Evolutionary conservation across 2,113 vertebrate genomes (phyloP).

Genomic region (Lontra canadensis): DNA sequence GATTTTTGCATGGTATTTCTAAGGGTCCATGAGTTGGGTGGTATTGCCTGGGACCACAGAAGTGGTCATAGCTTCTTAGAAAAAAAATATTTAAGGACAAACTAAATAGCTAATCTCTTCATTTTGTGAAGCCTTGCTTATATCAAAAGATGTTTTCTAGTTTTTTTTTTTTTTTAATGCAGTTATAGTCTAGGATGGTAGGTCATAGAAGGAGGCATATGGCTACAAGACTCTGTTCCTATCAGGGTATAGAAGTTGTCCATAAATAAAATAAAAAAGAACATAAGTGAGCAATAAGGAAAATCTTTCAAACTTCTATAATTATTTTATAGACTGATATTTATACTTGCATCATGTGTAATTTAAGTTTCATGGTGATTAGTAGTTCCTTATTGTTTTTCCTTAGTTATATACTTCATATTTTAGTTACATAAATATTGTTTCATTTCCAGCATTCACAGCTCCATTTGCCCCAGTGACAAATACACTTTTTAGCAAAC

Average conservation of each 20-base stretch:
- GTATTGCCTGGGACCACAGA: not conserved
- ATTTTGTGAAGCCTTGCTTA: not conserved
- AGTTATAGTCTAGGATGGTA: not conserved
- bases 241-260: not conserved
- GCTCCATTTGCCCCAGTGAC: not conserved
- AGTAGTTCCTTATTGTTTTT: not conserved
- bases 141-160: not conserved
- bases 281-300: not conserved
- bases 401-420: not conserved
- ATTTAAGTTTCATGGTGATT: not conserved
- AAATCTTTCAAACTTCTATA: not conserved
- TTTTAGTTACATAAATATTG: constrained; percentile 12
- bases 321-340: not conserved
- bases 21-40: not conserved
- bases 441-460: not conserved
- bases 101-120: not conserved
- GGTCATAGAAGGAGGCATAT: not conserved
- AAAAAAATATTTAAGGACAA: not conserved
- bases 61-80: not conserved
- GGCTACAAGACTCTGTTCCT: not conserved
- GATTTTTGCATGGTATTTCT: not conserved
- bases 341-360: not conserved
- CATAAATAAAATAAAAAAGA: not conserved
- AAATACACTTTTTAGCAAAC: not conserved
- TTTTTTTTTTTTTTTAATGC: not conserved